Evolutionary conservation across 2,797 vertebrate genomes (phyloP).

Genomic region (Gymnopithys bicolor): DNA sequence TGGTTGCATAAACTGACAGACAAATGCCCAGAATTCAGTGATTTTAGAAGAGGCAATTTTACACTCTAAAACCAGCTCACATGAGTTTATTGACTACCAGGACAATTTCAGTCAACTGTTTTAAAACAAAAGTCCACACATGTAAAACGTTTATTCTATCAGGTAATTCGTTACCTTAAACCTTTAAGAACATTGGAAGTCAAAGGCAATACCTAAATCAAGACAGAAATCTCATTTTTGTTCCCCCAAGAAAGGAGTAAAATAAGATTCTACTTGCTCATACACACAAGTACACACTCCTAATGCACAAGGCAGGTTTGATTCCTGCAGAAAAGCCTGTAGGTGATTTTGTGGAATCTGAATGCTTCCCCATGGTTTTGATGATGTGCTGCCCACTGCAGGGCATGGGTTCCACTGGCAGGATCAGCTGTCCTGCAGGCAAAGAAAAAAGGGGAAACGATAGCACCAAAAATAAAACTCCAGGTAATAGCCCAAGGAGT

Average conservation of each 20-base stretch:
- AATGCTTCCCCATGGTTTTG: not conserved
- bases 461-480: not conserved
- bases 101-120: not conserved
- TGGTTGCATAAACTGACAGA: not conserved
- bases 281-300: not conserved
- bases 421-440: not conserved
- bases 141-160: not conserved
- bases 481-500: not conserved
- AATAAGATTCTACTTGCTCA: not conserved
- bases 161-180: not conserved
- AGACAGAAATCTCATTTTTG: not conserved
- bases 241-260: fast-evolving
- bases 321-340: not conserved
- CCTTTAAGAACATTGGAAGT: not conserved
- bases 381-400: not conserved
- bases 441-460: not conserved
- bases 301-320: not conserved
- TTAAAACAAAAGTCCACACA: not conserved
- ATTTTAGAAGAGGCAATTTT: not conserved
- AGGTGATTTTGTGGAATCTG: not conserved
- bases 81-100: not conserved
- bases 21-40: not conserved
- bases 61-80: not conserved
- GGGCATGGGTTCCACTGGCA: not conserved
- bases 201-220: not conserved